These are phyloP conservation scores for Triops cancriformis DNA, from an alignment of 1,140 invertebrate species.

Conservation along the genomic window DNA sequence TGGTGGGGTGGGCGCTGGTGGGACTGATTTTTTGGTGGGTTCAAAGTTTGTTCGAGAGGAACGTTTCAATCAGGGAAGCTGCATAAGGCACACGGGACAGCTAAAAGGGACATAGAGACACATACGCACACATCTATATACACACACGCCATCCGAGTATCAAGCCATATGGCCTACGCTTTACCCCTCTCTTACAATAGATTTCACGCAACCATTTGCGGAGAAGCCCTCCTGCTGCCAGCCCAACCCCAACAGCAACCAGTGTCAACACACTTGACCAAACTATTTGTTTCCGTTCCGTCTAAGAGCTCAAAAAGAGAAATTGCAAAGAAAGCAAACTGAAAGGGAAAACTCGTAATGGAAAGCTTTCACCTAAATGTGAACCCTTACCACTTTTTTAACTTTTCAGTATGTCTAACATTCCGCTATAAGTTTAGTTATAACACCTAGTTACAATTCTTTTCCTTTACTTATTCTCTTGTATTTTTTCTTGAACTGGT, in stretches of 20 bases:
- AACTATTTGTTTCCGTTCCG: not conserved
- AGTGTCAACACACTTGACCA: constrained; percentile 8
- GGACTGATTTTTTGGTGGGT: not conserved
- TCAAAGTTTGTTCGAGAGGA: not conserved
- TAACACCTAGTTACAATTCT: too few relatives aligned
- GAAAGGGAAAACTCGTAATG: too few relatives aligned
- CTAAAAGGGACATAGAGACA: not conserved
- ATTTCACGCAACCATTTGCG: not conserved
- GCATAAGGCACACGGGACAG: not conserved
- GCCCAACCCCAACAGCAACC: not conserved
- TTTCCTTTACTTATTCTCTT: too few relatives aligned
- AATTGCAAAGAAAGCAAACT: not conserved
- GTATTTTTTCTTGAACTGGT: too few relatives aligned
- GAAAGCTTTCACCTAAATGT: too few relatives aligned
- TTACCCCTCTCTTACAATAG: not conserved
- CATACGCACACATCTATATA: not conserved
- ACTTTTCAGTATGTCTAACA: too few relatives aligned
- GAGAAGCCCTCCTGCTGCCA: not conserved
- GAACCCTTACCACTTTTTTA: too few relatives aligned
- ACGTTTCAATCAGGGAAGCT: not conserved
- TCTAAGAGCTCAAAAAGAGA: not conserved
- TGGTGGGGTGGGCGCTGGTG: not conserved
- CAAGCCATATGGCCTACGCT: not conserved
- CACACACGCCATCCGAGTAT: not conserved
- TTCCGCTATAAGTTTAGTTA: too few relatives aligned